Evolutionary conservation across 2,797 vertebrate genomes (phyloP), one percentile per base, ranked within the genome.

Genomic region (Sarcophilus harrisii): DNA sequence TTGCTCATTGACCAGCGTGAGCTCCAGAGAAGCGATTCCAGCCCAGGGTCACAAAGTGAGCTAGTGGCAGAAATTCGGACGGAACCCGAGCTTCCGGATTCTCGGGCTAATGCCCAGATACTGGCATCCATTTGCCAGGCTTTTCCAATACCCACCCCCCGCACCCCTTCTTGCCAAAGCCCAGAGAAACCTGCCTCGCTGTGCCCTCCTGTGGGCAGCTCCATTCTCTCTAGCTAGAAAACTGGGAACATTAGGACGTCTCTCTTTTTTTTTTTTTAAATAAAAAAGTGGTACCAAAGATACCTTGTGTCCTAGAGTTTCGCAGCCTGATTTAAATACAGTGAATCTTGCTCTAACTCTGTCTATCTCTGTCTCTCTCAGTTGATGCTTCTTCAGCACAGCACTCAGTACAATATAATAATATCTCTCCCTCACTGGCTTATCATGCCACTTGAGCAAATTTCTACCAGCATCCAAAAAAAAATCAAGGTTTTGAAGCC

Each of bases 391-490:
- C n/a, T 81, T 93, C 59, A 32, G 73, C 59, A 52, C 10, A n/a
- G 14, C 5, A 1, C 28, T 59, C 95, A 24, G 3, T 28, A 9
- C 10, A 59, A 32, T 29, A 0, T 27, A 66, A 92, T 18, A 11
- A 49, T 59, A 49, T 38, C 32, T 58, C 30, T 89, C 62, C 49
- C 57, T 81, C 32, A 8, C 2, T 93, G 95, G 89, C 90, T 94
- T 93, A 94, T 96, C 32, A 5, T 13, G 66, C n/a, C 92, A 58
- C 2, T 18, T 5, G 92, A 98, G 96, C 95, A 93, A 96, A 96
- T 97, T 98, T 98, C 92, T 98, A 97, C 92, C 95, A 94, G 94
- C 97, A 97, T 97, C 96, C 96, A 98, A 87, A 87, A 73, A 55
- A 27, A 45, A 21, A 49, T 45, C 73, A 87, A 45, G 89, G 45